Conservation (phyloP, 2,797 vertebrate species). For the Falco columbarius region DNA sequence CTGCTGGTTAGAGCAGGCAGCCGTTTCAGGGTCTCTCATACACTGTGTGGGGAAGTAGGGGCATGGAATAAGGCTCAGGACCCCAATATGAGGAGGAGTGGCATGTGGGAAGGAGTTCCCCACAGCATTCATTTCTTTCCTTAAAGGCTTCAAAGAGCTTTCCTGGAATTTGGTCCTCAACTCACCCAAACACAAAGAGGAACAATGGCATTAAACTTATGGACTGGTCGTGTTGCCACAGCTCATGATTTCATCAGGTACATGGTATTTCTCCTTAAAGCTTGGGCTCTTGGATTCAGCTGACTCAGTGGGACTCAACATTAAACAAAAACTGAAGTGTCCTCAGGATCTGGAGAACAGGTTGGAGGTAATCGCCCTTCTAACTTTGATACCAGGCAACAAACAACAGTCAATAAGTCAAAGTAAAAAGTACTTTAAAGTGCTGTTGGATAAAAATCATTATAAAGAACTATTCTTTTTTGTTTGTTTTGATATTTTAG, state of each 20-base stretch:
- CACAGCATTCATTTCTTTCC: neutral
- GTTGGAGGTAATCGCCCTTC: neutral
- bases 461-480: neutral
- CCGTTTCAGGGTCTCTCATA: neutral
- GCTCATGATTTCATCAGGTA: neutral
- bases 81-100: neutral
- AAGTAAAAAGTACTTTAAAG: neutral
- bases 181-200: neutral
- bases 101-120: neutral
- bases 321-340: neutral
- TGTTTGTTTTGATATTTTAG: neutral
- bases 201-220: neutral
- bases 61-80: neutral
- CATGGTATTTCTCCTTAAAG: neutral
- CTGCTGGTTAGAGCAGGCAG: neutral
- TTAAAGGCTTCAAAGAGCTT: neutral
- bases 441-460: neutral
- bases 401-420: neutral
- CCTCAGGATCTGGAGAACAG: neutral
- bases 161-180: neutral
- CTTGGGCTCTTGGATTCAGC: neutral
- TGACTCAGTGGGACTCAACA: neutral
- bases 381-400: neutral
- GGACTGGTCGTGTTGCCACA: neutral
- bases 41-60: neutral